Evolutionary conservation across 2,797 vertebrate species (phyloP).

Genomic region (Hydrolagus colliei): DNA sequence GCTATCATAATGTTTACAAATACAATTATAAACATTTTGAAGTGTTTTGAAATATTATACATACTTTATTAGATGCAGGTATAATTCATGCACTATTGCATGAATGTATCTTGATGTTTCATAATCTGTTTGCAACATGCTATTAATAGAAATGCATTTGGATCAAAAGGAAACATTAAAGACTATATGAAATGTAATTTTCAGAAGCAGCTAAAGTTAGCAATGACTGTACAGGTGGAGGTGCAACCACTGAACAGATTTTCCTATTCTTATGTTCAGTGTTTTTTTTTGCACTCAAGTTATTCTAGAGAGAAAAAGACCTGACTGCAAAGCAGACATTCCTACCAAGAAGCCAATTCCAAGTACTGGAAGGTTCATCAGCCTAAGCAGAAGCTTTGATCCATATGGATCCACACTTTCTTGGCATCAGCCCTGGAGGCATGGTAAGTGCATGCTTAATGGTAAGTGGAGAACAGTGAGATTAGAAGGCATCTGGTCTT

Average conservation of each 20-base stretch:
- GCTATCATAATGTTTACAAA: no score
- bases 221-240: not conserved
- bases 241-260: slow-evolving; percentile 18
- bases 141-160: not conserved
- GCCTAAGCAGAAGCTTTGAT: slow-evolving; percentile 32
- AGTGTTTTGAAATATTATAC: no score
- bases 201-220: not conserved
- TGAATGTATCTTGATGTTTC: not conserved
- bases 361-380: not conserved
- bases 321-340: not conserved
- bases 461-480: slow-evolving; percentile 29
- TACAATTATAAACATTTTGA: no score
- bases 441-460: slow-evolving; percentile 38
- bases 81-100: not conserved
- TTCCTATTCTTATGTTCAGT: slow-evolving; percentile 30
- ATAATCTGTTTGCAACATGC: not conserved
- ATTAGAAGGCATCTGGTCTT: slow-evolving; percentile 34
- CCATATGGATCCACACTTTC: slow-evolving; percentile 21
- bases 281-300: slow-evolving; percentile 32
- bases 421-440: slow-evolving; percentile 33
- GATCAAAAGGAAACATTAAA: not conserved
- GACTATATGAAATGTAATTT: not conserved
- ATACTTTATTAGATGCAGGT: no score
- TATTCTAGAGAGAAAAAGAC: slow-evolving; percentile 23
- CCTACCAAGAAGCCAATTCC: slow-evolving; percentile 31